phyloP scores from a whole-genome alignment of 2,113 vertebrate genomes.

The Eptesicus fuscus region DNA sequence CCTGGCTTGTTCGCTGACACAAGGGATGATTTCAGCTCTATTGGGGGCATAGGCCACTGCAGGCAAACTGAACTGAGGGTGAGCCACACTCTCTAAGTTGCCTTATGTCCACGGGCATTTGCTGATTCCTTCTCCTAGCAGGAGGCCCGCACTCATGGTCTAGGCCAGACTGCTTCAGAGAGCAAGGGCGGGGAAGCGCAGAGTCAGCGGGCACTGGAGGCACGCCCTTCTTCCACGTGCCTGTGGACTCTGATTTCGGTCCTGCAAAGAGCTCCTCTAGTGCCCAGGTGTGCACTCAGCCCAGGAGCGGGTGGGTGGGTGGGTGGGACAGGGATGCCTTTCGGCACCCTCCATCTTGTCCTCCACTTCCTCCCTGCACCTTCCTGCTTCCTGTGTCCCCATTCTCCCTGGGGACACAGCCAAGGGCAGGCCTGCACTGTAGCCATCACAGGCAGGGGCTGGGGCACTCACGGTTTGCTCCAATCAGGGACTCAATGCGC shows the following conservation, averaged over 20 bases:
- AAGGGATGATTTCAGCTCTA: too few species aligned
- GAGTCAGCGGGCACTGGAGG: neutral
- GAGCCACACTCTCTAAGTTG: fast-evolving
- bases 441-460: neutral
- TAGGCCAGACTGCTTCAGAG: neutral
- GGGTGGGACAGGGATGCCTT: neutral
- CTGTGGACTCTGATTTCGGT: neutral
- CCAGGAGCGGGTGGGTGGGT: neutral
- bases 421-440: neutral
- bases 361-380: neutral
- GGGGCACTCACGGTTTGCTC: conserved; percentile 91
- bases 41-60: fast-evolving
- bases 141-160: neutral
- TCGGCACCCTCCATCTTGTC: neutral
- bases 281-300: neutral
- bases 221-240: neutral
- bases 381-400: neutral
- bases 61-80: neutral
- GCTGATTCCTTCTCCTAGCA: neutral
- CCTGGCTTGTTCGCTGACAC: neutral
- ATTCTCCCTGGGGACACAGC: neutral
- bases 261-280: neutral
- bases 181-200: neutral
- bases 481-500: conserved; percentile 96
- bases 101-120: neutral